Percentiles rank a stretch among this genome's conserved stretches.
These are phyloP conservation scores for Papilio protenor DNA, from an alignment of 2,888 invertebrate genomes.

Conservation along the genomic window DNA sequence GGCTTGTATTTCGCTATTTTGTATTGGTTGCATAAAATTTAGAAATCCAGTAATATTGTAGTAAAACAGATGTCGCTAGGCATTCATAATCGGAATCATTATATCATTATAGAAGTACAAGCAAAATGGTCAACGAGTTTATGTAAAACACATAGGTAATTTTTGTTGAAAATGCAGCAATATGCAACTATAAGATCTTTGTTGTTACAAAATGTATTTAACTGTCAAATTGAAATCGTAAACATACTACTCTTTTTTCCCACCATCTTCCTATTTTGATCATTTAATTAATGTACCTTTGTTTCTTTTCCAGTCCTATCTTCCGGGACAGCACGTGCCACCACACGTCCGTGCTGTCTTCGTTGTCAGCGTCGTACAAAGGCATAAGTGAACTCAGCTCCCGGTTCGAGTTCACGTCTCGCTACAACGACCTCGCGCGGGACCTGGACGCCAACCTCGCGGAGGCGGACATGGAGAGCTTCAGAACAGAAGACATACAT, in stretches of 20 bases:
- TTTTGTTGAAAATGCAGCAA: too few species aligned
- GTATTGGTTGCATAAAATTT: too few species aligned
- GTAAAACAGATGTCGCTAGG: background rate
- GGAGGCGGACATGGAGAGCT: constrained; percentile 97
- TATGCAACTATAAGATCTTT: too few species aligned
- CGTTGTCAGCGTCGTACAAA: constrained; percentile 92
- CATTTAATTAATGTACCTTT: background rate
- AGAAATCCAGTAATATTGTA: background rate
- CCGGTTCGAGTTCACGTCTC: constrained; percentile 83
- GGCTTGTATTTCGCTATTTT: background rate
- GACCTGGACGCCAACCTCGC: constrained; percentile 97
- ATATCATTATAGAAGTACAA: too few species aligned
- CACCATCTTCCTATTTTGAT: background rate
- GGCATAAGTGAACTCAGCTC: constrained; percentile 86
- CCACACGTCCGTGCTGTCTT: constrained; percentile 91
- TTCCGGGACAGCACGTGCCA: constrained; percentile 93
- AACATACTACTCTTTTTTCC: too few species aligned
- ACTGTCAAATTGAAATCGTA: too few species aligned
- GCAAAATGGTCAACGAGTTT: too few species aligned
- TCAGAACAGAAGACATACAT: constrained; percentile 95
- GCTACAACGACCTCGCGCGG: constrained; percentile 93
- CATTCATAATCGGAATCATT: background rate
- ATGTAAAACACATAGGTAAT: too few species aligned
- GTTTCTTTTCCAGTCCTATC: constrained; percentile 78
- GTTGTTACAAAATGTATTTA: too few species aligned